Percentiles rank a stretch among this genome's conserved stretches.
Evolutionary conservation across 1,140 invertebrate genomes (phyloP).

Genomic region (Eufriesea mexicana): DNA sequence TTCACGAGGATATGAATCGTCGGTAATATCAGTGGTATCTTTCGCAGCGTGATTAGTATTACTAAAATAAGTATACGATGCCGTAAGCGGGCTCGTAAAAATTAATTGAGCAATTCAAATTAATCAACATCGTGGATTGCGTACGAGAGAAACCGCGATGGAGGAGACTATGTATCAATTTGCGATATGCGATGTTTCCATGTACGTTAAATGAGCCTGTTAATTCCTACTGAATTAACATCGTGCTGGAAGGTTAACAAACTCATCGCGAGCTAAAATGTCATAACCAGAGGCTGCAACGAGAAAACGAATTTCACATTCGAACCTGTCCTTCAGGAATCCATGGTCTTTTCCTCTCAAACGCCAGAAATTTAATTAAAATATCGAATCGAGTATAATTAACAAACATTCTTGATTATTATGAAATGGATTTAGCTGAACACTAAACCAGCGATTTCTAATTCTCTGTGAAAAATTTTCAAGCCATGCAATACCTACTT

Average conservation of each 20-base stretch:
- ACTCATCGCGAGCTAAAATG: not conserved
- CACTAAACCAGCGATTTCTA: too few species aligned
- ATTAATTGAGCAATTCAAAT: slow-evolving; percentile 4
- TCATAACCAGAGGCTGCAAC: too few species aligned
- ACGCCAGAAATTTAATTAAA: too few species aligned
- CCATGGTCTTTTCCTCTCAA: too few species aligned
- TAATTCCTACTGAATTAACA: not conserved
- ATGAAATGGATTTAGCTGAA: too few species aligned
- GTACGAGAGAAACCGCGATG: not conserved
- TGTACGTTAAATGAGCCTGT: not conserved
- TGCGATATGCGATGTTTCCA: not conserved
- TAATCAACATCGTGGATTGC: not conserved
- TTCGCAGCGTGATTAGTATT: not conserved
- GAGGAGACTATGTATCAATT: not conserved
- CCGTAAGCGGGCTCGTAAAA: not conserved
- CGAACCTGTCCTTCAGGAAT: too few species aligned
- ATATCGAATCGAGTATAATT: too few species aligned
- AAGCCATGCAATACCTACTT: too few species aligned
- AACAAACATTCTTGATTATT: too few species aligned
- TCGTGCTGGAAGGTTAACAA: not conserved
- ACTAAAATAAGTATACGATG: not conserved
- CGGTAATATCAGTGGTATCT: not conserved
- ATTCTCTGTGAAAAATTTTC: too few species aligned
- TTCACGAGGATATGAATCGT: not conserved
- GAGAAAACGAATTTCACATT: not conserved